Conservation (phyloP, 2,113 vertebrate genomes). For the Sylvilagus bachmani region DNA sequence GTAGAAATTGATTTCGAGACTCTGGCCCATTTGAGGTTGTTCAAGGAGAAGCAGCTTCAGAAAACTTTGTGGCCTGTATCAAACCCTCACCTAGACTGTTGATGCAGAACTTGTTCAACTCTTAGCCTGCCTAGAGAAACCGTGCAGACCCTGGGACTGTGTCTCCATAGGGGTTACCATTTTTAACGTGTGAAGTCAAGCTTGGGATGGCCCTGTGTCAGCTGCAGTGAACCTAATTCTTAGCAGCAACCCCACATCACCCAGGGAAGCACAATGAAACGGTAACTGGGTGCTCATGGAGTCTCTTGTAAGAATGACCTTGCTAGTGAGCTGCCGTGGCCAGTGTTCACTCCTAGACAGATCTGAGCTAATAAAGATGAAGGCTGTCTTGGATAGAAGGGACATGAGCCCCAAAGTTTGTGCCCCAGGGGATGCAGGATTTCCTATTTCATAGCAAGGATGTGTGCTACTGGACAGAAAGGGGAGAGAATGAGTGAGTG, state of each 20-base stretch:
- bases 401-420: neutral
- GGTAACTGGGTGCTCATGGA: neutral
- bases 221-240: neutral
- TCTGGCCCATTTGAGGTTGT: conserved; percentile 1
- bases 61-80: neutral
- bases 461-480: neutral
- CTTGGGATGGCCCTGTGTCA: neutral
- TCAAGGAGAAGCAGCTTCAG: conserved; percentile 28
- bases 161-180: neutral
- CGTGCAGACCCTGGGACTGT: rapidly evolving
- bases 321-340: neutral
- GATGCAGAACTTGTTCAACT: neutral
- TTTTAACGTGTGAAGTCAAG: neutral
- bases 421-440: rapidly evolving
- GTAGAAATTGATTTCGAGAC: conserved; percentile 36
- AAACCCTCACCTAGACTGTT: neutral
- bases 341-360: neutral
- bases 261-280: neutral
- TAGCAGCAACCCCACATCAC: neutral
- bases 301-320: neutral
- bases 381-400: neutral
- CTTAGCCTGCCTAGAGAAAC: neutral
- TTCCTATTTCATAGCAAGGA: neutral
- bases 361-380: rapidly evolving
- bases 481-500: neutral